Percentiles rank a stretch among this genome's conserved stretches.
These are phyloP conservation scores for Corythaixoides concolor DNA, from an alignment of 2,113 vertebrate species.

Conservation along the genomic window DNA sequence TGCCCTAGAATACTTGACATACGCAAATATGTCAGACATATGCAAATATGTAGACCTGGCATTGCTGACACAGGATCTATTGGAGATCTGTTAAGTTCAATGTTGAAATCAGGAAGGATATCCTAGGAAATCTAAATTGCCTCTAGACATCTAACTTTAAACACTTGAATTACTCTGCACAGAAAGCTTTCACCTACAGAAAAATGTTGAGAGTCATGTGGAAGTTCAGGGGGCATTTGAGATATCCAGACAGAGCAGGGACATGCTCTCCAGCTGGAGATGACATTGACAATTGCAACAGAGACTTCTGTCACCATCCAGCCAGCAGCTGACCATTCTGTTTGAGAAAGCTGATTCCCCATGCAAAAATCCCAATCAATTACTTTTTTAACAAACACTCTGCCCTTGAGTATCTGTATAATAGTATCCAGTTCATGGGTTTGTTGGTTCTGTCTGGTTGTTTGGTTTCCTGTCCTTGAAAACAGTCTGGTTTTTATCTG, in stretches of 20 bases:
- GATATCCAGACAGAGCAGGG: neutral
- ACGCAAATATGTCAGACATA: too few relatives aligned
- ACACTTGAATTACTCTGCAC: neutral
- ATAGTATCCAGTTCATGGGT: neutral
- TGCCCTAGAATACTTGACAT: neutral
- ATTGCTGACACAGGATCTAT: neutral
- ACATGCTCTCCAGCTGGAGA: neutral
- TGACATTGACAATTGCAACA: neutral
- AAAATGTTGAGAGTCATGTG: neutral
- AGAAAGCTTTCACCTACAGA: neutral
- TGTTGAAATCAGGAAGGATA: neutral
- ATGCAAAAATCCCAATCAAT: neutral
- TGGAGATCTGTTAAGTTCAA: neutral
- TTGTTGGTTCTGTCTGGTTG: neutral
- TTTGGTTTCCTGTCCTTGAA: neutral
- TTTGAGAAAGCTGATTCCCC: neutral
- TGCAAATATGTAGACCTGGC: neutral
- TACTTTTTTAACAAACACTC: neutral
- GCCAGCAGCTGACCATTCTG: neutral
- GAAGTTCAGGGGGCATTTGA: fast-evolving
- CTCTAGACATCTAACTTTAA: neutral
- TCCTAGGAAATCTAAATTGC: neutral
- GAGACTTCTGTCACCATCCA: neutral
- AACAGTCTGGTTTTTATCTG: neutral
- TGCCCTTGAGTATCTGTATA: neutral